Percentiles rank a stretch among this genome's conserved stretches.
phyloP scores from a whole-genome alignment of 2,888 invertebrate genomes.

The Cancer borealis region DNA sequence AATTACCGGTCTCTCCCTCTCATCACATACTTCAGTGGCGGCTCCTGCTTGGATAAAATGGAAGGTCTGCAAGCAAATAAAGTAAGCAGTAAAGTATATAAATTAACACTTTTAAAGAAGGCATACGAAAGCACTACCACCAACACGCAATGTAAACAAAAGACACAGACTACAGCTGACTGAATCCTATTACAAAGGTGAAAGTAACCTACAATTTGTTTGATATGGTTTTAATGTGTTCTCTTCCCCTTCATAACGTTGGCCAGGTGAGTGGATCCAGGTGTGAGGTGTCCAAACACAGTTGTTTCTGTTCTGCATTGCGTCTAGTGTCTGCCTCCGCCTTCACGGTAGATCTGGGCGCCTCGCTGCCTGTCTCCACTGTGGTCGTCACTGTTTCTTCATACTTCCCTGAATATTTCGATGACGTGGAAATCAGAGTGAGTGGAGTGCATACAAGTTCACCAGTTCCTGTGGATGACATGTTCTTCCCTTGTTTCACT shows the following conservation, averaged over 20 bases:
- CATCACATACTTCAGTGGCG: too few relatives aligned
- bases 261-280: slow-evolving; percentile 43
- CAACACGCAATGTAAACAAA: too few relatives aligned
- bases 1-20: neutral
- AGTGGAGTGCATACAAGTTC: neutral
- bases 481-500: slow-evolving; percentile 82
- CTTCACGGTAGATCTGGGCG: slow-evolving; percentile 36
- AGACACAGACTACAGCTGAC: too few relatives aligned
- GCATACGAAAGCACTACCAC: too few relatives aligned
- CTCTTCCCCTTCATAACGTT: neutral
- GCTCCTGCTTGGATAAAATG: too few relatives aligned
- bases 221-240: neutral
- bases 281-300: slow-evolving; percentile 25
- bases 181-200: too few relatives aligned
- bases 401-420: slow-evolving; percentile 47
- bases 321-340: neutral
- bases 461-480: neutral
- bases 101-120: too few relatives aligned
- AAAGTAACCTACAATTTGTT: too few relatives aligned
- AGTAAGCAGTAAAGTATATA: too few relatives aligned
- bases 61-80: too few relatives aligned
- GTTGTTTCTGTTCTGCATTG: slow-evolving; percentile 55
- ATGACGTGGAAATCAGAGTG: slow-evolving; percentile 50
- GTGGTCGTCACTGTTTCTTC: slow-evolving; percentile 53
- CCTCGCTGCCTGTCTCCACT: slow-evolving; percentile 38